These are phyloP conservation scores for Arrhamphus sclerolepis DNA, from an alignment of 2,797 vertebrate species.

Conservation along the genomic window DNA sequence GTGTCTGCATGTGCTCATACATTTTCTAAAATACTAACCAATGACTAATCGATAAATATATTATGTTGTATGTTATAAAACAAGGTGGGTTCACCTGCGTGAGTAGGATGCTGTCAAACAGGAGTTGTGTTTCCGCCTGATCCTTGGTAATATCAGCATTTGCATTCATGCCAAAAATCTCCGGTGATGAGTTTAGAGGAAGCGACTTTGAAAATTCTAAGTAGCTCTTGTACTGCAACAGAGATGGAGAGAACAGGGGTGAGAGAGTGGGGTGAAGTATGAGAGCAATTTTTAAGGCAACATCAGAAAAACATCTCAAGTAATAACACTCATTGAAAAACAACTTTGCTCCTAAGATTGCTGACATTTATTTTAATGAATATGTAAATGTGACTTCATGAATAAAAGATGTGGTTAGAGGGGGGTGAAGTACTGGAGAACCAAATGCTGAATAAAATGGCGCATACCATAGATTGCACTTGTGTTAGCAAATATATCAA, in stretches of 20 bases:
- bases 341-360: constrained; percentile 75
- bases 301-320: constrained; percentile 59
- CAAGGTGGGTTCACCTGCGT: constrained; percentile 78
- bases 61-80: neutral
- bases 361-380: constrained; percentile 86
- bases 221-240: constrained; percentile 83
- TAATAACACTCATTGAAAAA: constrained; percentile 76
- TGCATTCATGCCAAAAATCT: constrained; percentile 89
- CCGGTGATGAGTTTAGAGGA: constrained; percentile 86
- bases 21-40: neutral
- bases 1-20: neutral
- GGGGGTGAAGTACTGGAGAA: constrained; percentile 50
- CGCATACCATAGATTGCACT: constrained; percentile 71
- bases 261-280: constrained; percentile 10
- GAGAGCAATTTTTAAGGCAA: constrained; percentile 45
- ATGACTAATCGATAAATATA: constrained; percentile 2
- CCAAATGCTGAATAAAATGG: constrained; percentile 82
- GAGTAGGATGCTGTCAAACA: constrained; percentile 88
- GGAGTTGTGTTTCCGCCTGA: constrained; percentile 87
- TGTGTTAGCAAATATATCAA: constrained; percentile 79
- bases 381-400: constrained; percentile 83
- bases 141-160: constrained; percentile 90
- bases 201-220: constrained; percentile 86
- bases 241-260: constrained; percentile 22
- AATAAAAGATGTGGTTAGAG: constrained; percentile 79